Evolutionary conservation across 2,797 vertebrate genomes (phyloP).

Genomic region (Malurus splendens): DNA sequence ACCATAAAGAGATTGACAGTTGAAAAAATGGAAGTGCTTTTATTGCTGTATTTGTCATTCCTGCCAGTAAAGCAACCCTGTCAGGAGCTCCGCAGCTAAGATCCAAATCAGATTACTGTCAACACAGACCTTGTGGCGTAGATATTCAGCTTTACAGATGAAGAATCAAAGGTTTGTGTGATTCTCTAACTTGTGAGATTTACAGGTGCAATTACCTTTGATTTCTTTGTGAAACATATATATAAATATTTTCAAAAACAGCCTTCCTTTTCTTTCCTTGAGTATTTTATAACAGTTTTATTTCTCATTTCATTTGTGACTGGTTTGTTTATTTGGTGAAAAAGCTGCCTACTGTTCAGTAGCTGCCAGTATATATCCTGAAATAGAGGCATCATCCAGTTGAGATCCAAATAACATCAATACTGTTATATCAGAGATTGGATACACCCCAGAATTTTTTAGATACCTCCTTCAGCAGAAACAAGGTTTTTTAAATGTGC

Average conservation of each 20-base stretch:
- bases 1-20: neutral
- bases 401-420: neutral
- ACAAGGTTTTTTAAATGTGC: neutral
- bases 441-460: neutral
- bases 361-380: neutral
- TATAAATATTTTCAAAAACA: neutral
- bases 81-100: neutral
- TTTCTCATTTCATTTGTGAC: neutral
- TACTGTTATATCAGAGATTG: neutral
- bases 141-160: neutral
- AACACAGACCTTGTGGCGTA: neutral
- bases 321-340: neutral
- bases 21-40: neutral
- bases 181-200: neutral
- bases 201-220: neutral
- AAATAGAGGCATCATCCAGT: neutral
- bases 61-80: neutral
- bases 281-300: neutral
- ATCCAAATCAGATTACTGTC: neutral
- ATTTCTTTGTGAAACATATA: neutral
- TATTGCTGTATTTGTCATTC: neutral
- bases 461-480: neutral
- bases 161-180: neutral
- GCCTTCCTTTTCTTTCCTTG: neutral
- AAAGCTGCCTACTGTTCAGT: neutral